phyloP scores from a whole-genome alignment of 2,888 invertebrate species.

The Eupeodes latifasciatus region DNA sequence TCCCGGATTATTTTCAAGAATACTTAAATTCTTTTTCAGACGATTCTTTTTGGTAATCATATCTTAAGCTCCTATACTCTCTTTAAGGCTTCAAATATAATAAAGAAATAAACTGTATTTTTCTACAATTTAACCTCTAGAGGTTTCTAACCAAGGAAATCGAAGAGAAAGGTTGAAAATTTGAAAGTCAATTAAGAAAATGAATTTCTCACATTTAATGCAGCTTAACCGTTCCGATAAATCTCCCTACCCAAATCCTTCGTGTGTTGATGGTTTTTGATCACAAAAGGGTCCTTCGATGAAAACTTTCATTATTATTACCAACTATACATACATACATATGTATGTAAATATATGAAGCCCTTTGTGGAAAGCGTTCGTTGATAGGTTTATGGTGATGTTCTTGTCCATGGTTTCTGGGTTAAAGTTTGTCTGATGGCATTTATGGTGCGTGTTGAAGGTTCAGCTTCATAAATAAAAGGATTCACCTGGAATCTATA shows the following conservation, averaged over 20 bases:
- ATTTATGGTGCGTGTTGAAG: slow-evolving; percentile 23
- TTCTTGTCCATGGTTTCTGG: slow-evolving; percentile 28
- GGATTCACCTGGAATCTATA: slow-evolving; percentile 24
- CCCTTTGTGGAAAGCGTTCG: slow-evolving; percentile 30
- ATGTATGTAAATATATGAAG: not conserved
- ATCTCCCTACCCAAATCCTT: not conserved
- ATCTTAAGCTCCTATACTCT: not conserved
- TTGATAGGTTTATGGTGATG: slow-evolving; percentile 15
- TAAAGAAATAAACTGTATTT: not conserved
- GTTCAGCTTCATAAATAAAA: slow-evolving; percentile 50
- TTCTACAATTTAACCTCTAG: not conserved
- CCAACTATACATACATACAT: too few relatives aligned
- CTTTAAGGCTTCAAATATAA: not conserved
- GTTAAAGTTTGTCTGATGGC: slow-evolving; percentile 43
- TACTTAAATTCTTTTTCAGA: not conserved
- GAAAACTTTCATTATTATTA: slow-evolving; percentile 43
- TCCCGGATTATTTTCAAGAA: not conserved
- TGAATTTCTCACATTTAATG: slow-evolving; percentile 54
- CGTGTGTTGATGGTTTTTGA: slow-evolving; percentile 33
- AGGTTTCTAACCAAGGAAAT: not conserved
- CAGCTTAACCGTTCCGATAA: slow-evolving; percentile 11
- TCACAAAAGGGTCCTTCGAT: slow-evolving; percentile 44
- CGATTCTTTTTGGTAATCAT: not conserved
- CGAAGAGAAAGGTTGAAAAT: slow-evolving; percentile 28
- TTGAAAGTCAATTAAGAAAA: slow-evolving; percentile 68